Percentiles rank a stretch among this genome's conserved stretches.
phyloP scores from a whole-genome alignment of 2,888 invertebrate genomes.

The Ganaspis brasiliensis region DNA sequence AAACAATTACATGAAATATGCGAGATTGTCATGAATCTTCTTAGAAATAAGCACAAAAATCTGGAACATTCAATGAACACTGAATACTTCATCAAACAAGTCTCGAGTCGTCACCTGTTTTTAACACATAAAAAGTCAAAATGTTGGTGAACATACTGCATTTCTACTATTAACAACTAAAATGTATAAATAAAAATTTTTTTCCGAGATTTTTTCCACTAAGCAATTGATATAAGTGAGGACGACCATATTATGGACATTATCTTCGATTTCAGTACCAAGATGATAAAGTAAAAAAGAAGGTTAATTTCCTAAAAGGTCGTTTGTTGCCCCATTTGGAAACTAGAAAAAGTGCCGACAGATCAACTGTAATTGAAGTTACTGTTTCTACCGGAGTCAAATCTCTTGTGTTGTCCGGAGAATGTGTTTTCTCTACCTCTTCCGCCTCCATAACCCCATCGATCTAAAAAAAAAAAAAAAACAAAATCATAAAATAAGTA shows the following conservation, averaged over 20 bases:
- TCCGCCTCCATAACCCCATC: constrained; percentile 72
- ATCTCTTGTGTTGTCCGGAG: constrained; percentile 72
- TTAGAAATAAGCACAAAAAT: neutral
- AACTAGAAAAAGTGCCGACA: constrained; percentile 35
- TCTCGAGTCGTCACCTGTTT: neutral
- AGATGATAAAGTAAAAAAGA: constrained; percentile 20
- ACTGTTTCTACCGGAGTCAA: constrained; percentile 68
- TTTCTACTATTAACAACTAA: constrained; percentile 23
- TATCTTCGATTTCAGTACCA: neutral
- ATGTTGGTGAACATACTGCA: neutral
- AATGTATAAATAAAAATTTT: constrained; percentile 20
- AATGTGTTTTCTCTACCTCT: constrained; percentile 73
- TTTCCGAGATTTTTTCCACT: neutral
- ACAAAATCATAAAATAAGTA: neutral
- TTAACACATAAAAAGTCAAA: neutral
- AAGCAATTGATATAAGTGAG: neutral
- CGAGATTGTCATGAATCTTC: constrained; percentile 33
- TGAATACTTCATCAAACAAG: neutral
- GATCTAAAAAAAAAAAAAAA: constrained; percentile 66
- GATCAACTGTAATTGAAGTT: constrained; percentile 71
- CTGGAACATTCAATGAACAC: constrained; percentile 14
- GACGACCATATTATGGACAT: constrained; percentile 4
- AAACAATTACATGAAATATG: neutral
- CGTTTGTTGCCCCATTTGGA: constrained; percentile 40
- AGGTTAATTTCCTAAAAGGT: constrained; percentile 42